phyloP scores from a whole-genome alignment of 2,113 vertebrate genomes.

The Nibea albiflora region DNA sequence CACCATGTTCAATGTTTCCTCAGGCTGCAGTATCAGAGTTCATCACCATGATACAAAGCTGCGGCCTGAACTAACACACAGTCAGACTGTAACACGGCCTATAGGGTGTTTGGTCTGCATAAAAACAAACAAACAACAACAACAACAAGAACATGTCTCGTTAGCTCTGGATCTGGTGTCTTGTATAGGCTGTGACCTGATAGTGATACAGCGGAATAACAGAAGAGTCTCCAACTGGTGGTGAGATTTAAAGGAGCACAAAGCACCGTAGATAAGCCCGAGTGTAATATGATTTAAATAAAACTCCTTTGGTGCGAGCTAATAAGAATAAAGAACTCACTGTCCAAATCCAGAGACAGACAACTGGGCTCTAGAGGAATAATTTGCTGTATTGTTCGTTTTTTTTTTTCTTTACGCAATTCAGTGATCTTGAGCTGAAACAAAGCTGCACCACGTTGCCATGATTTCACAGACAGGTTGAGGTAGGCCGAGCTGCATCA shows the following conservation, averaged over 20 bases:
- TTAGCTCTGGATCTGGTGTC: not conserved
- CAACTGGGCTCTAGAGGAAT: not conserved
- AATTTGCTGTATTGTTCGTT: not conserved
- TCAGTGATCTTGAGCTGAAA: not conserved
- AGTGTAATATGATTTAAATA: not conserved
- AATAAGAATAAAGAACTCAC: too few relatives aligned
- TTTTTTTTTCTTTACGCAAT: not conserved
- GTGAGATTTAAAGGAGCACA: too few relatives aligned
- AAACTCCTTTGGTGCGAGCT: not conserved
- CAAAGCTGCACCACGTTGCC: not conserved
- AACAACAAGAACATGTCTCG: not conserved
- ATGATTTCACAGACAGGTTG: not conserved
- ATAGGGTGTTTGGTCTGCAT: not conserved
- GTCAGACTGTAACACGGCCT: not conserved
- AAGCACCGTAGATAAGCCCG: not conserved
- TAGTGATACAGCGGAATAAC: not conserved
- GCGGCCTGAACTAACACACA: conserved; percentile 33
- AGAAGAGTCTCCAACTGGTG: not conserved
- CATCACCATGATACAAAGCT: conserved; percentile 43
- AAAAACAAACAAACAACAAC: not conserved
- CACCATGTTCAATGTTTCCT: conserved; percentile 47
- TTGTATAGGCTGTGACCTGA: conserved; percentile 36
- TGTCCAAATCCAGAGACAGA: not conserved
- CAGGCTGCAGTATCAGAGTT: conserved; percentile 57
- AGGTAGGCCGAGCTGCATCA: conserved; percentile 33